Evolutionary conservation across 2,888 invertebrate genomes (phyloP).

Genomic region (Rhaphigaster nebulosa): DNA sequence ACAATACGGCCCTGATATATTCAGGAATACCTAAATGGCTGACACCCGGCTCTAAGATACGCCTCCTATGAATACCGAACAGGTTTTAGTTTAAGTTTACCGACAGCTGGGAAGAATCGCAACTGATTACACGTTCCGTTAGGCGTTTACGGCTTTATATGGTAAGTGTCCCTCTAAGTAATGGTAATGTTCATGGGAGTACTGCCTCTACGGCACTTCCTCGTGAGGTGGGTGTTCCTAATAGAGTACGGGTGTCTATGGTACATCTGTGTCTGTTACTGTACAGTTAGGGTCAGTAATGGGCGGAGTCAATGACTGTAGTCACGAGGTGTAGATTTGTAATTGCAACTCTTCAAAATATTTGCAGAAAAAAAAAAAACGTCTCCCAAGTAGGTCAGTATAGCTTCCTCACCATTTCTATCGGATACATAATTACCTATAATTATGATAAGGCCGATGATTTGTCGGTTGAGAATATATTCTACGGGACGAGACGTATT

Average conservation of each 20-base stretch:
- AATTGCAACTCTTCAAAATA: not conserved
- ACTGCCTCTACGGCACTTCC: conserved; percentile 1
- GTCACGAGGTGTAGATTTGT: not conserved
- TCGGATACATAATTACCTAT: no score
- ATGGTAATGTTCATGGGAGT: conserved; percentile 1
- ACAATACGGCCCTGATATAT: conserved; percentile 18
- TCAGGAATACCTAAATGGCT: not conserved
- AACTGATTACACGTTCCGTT: conserved; percentile 28
- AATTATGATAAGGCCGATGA: no score
- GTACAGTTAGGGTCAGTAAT: conserved; percentile 27
- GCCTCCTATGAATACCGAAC: conserved; percentile 18
- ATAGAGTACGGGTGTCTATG: not conserved
- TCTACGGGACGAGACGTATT: no score
- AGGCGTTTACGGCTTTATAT: conserved; percentile 16
- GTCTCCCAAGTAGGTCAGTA: no score
- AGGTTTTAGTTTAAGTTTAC: conserved; percentile 16
- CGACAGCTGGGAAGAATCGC: conserved; percentile 22
- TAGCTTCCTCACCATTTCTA: no score
- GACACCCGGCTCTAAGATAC: not conserved
- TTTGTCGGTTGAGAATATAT: no score
- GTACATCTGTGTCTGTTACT: not conserved
- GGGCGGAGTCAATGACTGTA: not conserved
- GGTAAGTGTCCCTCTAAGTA: conserved; percentile 6
- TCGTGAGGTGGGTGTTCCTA: not conserved
- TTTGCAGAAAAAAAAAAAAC: no score